A percentile compares a stretch with the other conserved stretches of the same genome.
Conservation (phyloP, 1,140 invertebrate genomes). For the Subanguina moxae region DNA sequence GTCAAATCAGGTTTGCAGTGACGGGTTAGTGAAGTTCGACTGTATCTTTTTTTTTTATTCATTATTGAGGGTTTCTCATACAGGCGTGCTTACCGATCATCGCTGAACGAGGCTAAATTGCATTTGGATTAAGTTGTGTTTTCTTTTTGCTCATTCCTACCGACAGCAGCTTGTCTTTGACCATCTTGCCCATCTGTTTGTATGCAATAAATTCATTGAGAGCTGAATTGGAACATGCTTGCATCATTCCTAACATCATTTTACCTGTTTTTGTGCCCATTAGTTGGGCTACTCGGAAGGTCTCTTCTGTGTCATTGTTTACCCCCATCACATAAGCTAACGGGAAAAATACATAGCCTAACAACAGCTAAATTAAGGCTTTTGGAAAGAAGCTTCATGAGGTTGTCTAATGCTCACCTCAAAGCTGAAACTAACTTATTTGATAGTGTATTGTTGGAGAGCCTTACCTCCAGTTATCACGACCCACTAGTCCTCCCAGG, state of each 20-base stretch:
- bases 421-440: slow-evolving; percentile 2
- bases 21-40: too few species aligned
- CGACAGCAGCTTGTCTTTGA: slow-evolving; percentile 64
- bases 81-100: neutral
- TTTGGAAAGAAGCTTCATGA: neutral
- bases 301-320: slow-evolving; percentile 71
- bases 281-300: slow-evolving; percentile 69
- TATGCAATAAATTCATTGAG: slow-evolving; percentile 90
- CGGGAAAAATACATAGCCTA: slow-evolving; percentile 80
- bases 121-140: slow-evolving; percentile 31
- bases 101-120: neutral
- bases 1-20: too few species aligned
- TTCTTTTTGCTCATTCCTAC: slow-evolving; percentile 61
- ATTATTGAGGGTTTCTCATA: too few species aligned
- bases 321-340: slow-evolving; percentile 77
- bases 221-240: too few species aligned
- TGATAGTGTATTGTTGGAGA: neutral
- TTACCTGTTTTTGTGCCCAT: slow-evolving; percentile 75
- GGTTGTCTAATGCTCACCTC: slow-evolving; percentile 6
- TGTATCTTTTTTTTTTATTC: too few species aligned
- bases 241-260: slow-evolving; percentile 5
- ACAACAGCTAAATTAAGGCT: slow-evolving; percentile 43
- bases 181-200: slow-evolving; percentile 70
- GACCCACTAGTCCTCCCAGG: slow-evolving; percentile 73
- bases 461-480: slow-evolving; percentile 47